Evolutionary conservation across 2,113 vertebrate genomes (phyloP).

Genomic region (Talpa occidentalis): DNA sequence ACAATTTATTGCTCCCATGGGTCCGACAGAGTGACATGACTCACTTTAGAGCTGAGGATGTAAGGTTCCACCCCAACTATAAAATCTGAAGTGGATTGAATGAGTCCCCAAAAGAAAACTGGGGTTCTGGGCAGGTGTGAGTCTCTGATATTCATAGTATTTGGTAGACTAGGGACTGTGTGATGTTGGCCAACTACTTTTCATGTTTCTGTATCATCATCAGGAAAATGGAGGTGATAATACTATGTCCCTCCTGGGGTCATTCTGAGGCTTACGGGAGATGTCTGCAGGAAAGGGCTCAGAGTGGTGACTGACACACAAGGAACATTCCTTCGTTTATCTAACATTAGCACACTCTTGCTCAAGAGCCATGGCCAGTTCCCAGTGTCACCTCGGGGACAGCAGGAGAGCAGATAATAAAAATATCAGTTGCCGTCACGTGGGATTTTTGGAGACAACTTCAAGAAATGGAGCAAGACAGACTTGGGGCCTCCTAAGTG

Average conservation of each 20-base stretch:
- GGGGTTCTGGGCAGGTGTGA: neutral
- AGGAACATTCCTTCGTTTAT: neutral
- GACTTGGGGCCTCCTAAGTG: neutral
- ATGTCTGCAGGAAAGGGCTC: neutral
- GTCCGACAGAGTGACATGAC: neutral
- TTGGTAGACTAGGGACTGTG: neutral
- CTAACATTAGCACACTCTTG: neutral
- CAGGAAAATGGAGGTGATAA: neutral
- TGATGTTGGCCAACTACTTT: neutral
- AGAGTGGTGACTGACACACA: neutral
- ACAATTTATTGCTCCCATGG: neutral
- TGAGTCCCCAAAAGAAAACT: neutral
- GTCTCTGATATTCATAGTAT: neutral
- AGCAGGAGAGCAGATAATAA: neutral
- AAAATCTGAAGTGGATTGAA: neutral
- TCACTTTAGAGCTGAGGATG: neutral
- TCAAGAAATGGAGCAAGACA: neutral
- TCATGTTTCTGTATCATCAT: neutral
- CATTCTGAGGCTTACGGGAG: neutral
- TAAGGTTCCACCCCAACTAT: neutral
- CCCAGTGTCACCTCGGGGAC: neutral
- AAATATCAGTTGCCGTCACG: neutral
- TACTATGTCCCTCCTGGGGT: neutral
- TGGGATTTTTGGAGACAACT: neutral
- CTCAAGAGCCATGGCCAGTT: neutral